A percentile compares a stretch with the other conserved stretches of the same genome.
phyloP scores from a whole-genome alignment of 2,113 vertebrate genomes.

The Zeus faber region DNA sequence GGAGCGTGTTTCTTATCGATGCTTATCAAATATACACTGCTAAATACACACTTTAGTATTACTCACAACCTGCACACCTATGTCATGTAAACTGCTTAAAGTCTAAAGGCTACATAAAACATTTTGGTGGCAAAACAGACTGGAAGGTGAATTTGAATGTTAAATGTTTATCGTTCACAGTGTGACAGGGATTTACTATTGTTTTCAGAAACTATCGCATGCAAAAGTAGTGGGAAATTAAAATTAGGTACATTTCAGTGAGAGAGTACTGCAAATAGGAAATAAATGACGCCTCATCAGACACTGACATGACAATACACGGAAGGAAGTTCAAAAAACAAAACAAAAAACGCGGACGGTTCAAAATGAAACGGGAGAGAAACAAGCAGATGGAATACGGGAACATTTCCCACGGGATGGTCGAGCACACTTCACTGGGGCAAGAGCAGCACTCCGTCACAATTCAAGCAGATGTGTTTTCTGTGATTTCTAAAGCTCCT shows the following conservation, averaged over 20 bases:
- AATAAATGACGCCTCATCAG: constrained; percentile 20
- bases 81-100: neutral
- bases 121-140: neutral
- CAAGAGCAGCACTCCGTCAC: constrained; percentile 25
- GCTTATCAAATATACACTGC: constrained; percentile 40
- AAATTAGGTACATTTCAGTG: too few species aligned
- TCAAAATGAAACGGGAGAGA: constrained; percentile 6
- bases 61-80: neutral
- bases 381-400: constrained; percentile 1
- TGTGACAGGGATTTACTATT: too few species aligned
- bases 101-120: too few species aligned
- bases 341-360: constrained; percentile 19
- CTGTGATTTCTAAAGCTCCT: too few species aligned
- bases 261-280: constrained; percentile 11
- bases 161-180: too few species aligned
- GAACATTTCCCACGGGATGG: constrained; percentile 20
- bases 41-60: constrained; percentile 32
- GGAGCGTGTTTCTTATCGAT: constrained; percentile 29
- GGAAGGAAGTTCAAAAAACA: constrained; percentile 24
- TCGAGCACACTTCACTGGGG: constrained; percentile 25
- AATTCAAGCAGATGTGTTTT: constrained; percentile 21
- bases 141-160: too few species aligned
- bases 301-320: constrained; percentile 40
- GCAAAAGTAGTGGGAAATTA: too few species aligned
- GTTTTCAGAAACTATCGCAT: neutral